Evolutionary conservation across 2,113 vertebrate genomes (phyloP).

Genomic region (Chaetodon trifascialis): DNA sequence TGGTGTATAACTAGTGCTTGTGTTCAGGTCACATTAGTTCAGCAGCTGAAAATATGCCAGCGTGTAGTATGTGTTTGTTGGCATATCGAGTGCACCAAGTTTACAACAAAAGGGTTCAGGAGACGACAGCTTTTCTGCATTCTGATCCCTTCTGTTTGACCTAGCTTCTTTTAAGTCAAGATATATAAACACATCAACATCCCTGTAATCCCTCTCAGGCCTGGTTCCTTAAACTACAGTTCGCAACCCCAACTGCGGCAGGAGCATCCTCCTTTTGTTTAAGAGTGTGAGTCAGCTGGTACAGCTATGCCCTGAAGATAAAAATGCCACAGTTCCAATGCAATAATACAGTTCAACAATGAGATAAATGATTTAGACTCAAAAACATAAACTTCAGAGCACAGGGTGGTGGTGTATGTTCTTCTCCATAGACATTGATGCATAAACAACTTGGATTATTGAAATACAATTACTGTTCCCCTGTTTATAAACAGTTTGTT

Average conservation of each 20-base stretch:
- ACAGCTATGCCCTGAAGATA: constrained; percentile 1
- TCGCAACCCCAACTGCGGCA: constrained; percentile 26
- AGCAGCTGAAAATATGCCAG: constrained; percentile 38
- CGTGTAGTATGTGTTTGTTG: background rate
- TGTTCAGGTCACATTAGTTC: constrained; percentile 14
- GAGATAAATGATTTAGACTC: constrained; percentile 1
- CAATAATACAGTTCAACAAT: constrained; percentile 8
- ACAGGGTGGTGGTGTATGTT: background rate
- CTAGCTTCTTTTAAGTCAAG: constrained; percentile 14
- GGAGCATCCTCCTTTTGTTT: constrained; percentile 13
- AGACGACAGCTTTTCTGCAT: constrained; percentile 25
- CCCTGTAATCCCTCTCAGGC: constrained; percentile 49
- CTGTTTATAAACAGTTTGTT: too few species aligned
- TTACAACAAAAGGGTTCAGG: constrained; percentile 24
- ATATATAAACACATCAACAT: constrained; percentile 43
- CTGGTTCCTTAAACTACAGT: constrained; percentile 31
- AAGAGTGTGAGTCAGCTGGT: constrained; percentile 11
- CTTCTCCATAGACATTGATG: background rate
- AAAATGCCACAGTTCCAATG: background rate
- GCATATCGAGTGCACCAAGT: constrained; percentile 8
- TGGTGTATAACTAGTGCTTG: background rate
- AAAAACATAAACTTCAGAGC: background rate
- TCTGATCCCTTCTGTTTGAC: constrained; percentile 42
- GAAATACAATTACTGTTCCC: background rate
- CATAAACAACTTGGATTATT: constrained; percentile 3